These are phyloP conservation scores for Oncopodura yosiiana DNA, from an alignment of 1,140 invertebrate species.

Conservation along the genomic window DNA sequence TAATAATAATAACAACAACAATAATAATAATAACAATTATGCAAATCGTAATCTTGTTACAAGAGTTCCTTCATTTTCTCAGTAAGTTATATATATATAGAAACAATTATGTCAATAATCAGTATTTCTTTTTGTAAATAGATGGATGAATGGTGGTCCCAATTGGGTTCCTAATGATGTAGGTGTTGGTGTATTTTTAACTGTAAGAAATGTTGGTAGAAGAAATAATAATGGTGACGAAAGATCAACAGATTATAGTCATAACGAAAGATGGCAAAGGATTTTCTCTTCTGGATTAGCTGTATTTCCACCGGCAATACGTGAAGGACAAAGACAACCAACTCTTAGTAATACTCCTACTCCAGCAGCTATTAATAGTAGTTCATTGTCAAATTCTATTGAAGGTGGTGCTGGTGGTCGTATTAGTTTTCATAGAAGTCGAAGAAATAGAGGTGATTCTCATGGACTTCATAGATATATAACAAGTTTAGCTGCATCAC, in stretches of 20 bases:
- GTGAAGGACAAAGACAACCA: neutral
- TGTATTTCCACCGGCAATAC: neutral
- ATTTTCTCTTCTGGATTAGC: conserved; percentile 7
- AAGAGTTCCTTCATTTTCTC: neutral
- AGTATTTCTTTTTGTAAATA: conserved; percentile 1
- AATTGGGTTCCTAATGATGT: conserved; percentile 17
- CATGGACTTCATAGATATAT: too few species aligned
- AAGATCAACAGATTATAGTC: neutral
- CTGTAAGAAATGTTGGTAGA: conserved; percentile 9
- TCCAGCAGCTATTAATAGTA: too few species aligned
- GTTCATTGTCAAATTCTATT: neutral
- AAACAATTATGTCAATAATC: neutral
- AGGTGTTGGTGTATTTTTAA: neutral
- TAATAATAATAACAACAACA: conserved; percentile 1
- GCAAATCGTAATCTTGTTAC: conserved; percentile 4
- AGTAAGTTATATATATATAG: neutral
- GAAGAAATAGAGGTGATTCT: too few species aligned
- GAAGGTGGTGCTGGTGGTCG: too few species aligned
- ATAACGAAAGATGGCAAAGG: conserved; percentile 12
- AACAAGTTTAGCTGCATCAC: too few species aligned
- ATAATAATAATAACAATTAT: conserved; percentile 3
- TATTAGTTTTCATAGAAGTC: too few species aligned
- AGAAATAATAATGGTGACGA: conserved; percentile 4
- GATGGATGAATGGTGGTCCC: conserved; percentile 7
- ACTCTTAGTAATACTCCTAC: too few species aligned